phyloP scores from a whole-genome alignment of 2,888 invertebrate genomes.

The Epirrhoe tristata region DNA sequence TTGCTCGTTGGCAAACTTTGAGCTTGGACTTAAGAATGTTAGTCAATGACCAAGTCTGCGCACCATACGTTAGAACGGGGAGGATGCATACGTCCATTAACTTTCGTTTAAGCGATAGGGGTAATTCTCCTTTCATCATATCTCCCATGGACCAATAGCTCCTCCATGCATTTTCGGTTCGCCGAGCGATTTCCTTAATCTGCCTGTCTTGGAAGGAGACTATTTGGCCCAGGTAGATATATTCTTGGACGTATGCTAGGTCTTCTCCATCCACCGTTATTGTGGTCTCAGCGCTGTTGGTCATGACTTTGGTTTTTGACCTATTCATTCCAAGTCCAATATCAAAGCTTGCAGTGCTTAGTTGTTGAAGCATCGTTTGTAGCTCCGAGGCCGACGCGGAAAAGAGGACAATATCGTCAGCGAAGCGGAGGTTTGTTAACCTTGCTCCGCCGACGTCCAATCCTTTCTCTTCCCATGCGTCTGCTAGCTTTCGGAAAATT shows the following conservation, averaged over 20 bases:
- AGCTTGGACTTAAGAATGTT: too few species aligned
- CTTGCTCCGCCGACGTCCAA: neutral
- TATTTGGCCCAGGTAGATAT: neutral
- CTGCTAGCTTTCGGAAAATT: neutral
- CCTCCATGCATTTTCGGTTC: neutral
- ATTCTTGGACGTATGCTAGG: neutral
- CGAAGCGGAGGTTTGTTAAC: constrained; percentile 9
- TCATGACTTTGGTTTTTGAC: constrained; percentile 1
- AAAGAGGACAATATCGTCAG: constrained; percentile 1
- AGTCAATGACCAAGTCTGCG: too few species aligned
- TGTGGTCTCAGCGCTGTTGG: neutral
- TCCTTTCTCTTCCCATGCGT: neutral
- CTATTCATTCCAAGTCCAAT: neutral
- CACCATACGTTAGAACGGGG: too few species aligned
- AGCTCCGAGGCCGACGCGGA: neutral
- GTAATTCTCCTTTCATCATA: neutral
- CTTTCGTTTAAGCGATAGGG: too few species aligned
- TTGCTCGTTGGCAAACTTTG: too few species aligned
- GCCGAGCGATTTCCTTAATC: neutral
- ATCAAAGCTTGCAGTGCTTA: neutral
- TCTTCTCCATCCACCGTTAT: neutral
- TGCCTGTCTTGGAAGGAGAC: neutral
- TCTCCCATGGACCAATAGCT: constrained; percentile 4
- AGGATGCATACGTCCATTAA: too few species aligned
- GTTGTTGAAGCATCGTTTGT: neutral